Base-by-base conservation (phyloP, 2,113 vertebrate genomes). In the Propithecus coquereli region DNA sequence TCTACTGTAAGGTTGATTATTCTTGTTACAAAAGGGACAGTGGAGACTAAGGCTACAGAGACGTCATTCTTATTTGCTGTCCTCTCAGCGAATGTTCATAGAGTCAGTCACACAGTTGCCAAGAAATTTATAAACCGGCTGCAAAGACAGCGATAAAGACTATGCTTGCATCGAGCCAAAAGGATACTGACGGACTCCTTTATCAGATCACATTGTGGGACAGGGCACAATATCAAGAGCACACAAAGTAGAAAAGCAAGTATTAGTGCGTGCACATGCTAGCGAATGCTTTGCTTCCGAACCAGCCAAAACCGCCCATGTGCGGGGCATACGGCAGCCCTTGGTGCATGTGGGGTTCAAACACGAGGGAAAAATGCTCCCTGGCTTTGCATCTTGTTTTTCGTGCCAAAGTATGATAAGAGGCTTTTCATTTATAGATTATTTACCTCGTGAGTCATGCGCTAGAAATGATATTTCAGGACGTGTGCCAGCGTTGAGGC, bases 371-470 rank as follows among this genome's bases (percentile, higher is more conserved):
- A 90, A 73, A 96, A 59, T 8, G 77, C 82, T 65, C 81, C 82
- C 92, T 52, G 93, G 66, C 93, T 63, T 89, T 73, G 65, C 86
- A 14, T 43, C 84, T 92, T 86, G 87, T 70, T 92, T 90, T 93
- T 47, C 13, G 9, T 80, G 92, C 93, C 95, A 82, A 85, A 81
- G 77, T 40, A 20, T 20, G 92, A 76, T 82, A 95, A 97, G 93
- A 96, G 91, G 77, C 82, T 88, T 97, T 82, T 92, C 91, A 79
- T 70, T 89, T 94, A 70, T 43, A 91, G 94, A 94, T 77, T 71
- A 82, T 95, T 91, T 94, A 88, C 93, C 91, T n/a, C 45, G 93
- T 95, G 97, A 97, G 95, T 95, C 97, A 94, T 17, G 50, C 22
- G 80, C 61, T 66, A 74, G 97, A 81, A 95, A 96, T n/a, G 96